Base-by-base conservation (phyloP, 2,888 invertebrate species). In the Apamea anceps region DNA sequence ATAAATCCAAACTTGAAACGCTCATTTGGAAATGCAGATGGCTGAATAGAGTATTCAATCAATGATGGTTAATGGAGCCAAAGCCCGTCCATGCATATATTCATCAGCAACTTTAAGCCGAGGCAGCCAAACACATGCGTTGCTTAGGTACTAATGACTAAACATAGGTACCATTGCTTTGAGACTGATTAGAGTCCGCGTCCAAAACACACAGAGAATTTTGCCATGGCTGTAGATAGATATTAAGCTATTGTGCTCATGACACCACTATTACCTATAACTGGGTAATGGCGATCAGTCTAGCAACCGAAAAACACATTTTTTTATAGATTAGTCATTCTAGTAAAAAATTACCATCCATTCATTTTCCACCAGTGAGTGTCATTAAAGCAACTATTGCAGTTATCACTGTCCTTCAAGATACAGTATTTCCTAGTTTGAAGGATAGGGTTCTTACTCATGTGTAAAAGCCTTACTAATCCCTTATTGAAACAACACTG, bases 61-160 rank as follows among this genome's bases (percentile, higher is more conserved):
- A 72, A 77, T 78, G 71, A 77, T 72, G 70, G 68, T 74, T 78
- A 87, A 74, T 79, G 48, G 62, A 68, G 66, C 63, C 67, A 75
- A 65, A 79, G 63, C 48, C 65, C 60, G 63, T 45, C n/a, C 74
- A 87, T 87, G 85, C 82, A 87, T 87, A 81, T 85, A 87, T 87
- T 89, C 89, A 87, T 80, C 60, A 68, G 72, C 67, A 85, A 85
- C 82, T 87, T 87, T 81, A 72, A 70, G 84, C 80, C 57, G 62
- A 79, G 28, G 54, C 67, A 72, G 75, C 75, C 67, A 71, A 84
- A 81, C 80, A 81, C 76, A 74, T 80, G 72, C 77, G 79, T 76
- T 67, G 71, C 87, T 87, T 57, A 42, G 62, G 37, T 51, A 62
- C 80, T 81, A 82, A 85, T 88, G 85, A 87, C 88, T 89, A 88